Evolutionary conservation across 2,888 invertebrate genomes (phyloP).

Genomic region (Polylopha cassiicola): DNA sequence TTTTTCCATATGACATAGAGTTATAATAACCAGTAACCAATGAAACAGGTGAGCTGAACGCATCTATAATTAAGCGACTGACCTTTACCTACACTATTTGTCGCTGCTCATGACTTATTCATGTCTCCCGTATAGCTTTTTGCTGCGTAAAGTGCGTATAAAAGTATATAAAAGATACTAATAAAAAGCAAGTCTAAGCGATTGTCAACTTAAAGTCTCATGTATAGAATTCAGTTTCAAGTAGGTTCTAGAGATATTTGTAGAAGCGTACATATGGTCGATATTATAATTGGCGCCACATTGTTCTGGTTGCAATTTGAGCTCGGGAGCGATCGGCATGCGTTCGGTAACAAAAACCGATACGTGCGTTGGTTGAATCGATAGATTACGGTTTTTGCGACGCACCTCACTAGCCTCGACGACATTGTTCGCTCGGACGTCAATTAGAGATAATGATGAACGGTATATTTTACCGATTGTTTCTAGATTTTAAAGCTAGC

Average conservation of each 20-base stretch:
- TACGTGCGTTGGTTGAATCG: slow-evolving; percentile 64
- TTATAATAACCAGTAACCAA: slow-evolving; percentile 38
- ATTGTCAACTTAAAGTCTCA: not conserved
- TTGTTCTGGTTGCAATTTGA: slow-evolving; percentile 47
- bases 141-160: slow-evolving; percentile 56
- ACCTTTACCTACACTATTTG: slow-evolving; percentile 70
- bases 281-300: slow-evolving; percentile 60
- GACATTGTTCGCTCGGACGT: slow-evolving; percentile 64
- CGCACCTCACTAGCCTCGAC: slow-evolving; percentile 50
- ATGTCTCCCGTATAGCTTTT: slow-evolving; percentile 54
- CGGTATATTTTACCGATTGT: slow-evolving; percentile 56
- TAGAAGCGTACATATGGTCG: slow-evolving; percentile 43
- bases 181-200: slow-evolving; percentile 1
- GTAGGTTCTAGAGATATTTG: not conserved
- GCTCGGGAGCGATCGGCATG: slow-evolving; percentile 53
- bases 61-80: slow-evolving; percentile 62
- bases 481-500: slow-evolving; percentile 24
- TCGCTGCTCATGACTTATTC: slow-evolving; percentile 69
- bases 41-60: slow-evolving; percentile 53
- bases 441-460: slow-evolving; percentile 73
- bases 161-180: slow-evolving; percentile 31
- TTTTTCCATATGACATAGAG: slow-evolving; percentile 22
- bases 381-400: slow-evolving; percentile 68
- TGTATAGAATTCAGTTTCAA: slow-evolving; percentile 1
- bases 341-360: slow-evolving; percentile 58